A percentile compares a stretch with the other conserved stretches of the same genome.
These are phyloP conservation scores for Fringilla coelebs DNA, from an alignment of 2,797 vertebrate genomes.

Conservation along the genomic window DNA sequence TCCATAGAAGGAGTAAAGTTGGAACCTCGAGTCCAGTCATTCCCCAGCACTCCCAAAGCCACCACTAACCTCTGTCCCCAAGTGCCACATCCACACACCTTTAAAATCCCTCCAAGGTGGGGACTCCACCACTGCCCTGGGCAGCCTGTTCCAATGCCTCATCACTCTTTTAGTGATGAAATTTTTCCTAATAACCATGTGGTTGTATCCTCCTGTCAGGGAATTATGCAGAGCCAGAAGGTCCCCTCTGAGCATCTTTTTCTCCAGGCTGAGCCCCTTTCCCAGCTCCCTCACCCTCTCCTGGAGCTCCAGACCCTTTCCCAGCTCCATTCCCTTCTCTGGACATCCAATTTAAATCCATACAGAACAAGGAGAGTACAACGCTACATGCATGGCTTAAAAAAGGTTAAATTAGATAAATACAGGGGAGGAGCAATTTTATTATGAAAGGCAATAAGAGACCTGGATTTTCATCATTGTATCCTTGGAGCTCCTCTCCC, in stretches of 20 bases:
- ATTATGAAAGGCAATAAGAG: neutral
- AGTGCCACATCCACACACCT: neutral
- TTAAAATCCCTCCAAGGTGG: neutral
- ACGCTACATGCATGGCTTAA: neutral
- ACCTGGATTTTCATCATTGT: neutral
- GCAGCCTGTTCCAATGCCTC: neutral
- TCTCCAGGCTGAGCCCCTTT: neutral
- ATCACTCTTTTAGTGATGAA: neutral
- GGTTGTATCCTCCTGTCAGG: neutral
- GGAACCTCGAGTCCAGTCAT: neutral
- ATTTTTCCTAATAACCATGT: neutral
- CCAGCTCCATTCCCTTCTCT: rapidly evolving
- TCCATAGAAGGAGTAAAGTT: neutral
- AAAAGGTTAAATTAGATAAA: neutral
- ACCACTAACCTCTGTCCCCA: rapidly evolving
- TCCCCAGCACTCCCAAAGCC: neutral
- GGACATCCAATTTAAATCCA: neutral
- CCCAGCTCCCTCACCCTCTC: rapidly evolving
- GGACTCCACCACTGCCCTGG: neutral
- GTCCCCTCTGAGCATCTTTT: neutral
- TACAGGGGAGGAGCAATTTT: neutral
- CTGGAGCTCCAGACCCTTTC: neutral
- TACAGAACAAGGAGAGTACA: neutral
- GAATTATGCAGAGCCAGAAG: neutral
- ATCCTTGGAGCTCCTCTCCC: neutral